phyloP scores from a whole-genome alignment of 2,113 vertebrate genomes.

The Morphnarchus princeps region DNA sequence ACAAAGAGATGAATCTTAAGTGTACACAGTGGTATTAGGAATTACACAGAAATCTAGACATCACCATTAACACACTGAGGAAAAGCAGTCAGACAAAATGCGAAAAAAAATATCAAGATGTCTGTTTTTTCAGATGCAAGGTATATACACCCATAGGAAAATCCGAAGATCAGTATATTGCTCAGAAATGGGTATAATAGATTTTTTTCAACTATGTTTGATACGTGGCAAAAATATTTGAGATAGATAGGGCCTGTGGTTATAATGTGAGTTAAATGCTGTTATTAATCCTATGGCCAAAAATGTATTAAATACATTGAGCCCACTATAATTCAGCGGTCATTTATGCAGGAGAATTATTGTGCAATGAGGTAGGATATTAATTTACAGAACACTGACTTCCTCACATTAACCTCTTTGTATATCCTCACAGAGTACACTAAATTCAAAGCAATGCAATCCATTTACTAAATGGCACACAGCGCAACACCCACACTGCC shows the following conservation, averaged over 20 bases:
- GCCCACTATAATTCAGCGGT: background rate
- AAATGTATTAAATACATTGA: background rate
- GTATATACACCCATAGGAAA: fast-evolving
- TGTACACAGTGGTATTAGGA: background rate
- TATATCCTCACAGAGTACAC: background rate
- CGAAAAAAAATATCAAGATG: background rate
- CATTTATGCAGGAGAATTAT: background rate
- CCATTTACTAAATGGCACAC: background rate
- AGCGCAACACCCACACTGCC: background rate
- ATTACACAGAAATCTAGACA: background rate
- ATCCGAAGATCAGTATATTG: background rate
- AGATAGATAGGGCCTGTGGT: too few species aligned
- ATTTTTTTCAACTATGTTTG: background rate
- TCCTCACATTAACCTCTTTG: background rate
- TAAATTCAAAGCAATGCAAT: background rate
- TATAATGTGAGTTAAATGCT: background rate
- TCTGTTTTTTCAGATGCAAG: background rate
- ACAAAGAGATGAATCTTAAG: background rate
- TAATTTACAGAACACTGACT: background rate
- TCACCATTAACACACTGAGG: background rate
- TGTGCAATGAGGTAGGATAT: background rate
- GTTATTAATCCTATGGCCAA: background rate
- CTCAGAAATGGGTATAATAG: background rate
- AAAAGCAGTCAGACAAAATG: background rate
- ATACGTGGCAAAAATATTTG: background rate